Base-by-base conservation (phyloP, 2,888 invertebrate genomes). In the Campoletis raptor region DNA sequence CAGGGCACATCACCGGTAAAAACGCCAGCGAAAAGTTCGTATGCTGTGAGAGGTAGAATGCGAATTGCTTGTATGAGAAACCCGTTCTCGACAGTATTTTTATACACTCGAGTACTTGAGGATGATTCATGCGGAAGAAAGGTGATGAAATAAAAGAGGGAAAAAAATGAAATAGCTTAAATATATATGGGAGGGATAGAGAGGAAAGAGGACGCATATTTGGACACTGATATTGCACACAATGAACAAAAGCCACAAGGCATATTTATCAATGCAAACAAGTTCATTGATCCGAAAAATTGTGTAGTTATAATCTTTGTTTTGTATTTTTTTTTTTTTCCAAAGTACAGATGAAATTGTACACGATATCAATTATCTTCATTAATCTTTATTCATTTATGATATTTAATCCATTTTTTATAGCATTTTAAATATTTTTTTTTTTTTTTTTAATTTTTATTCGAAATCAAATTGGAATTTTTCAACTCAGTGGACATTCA, bases 21-120 rank as follows among this genome's bases (percentile, higher is more conserved):
- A 76, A 79, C 74, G 69, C 74, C 74, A 73, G 12, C 5, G 30
- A 69, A 30, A 30, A 76, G 79, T 48, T 57, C 73, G 40, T 48
- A 42, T 57, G 36, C 15, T n/a, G 66, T 54, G 36, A 40, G 78
- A 73, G 45, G 76, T 80, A 76, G 73, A 85, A 84, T 79, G 81
- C 67, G 73, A 78, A 81, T 67, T 61, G 61, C 70, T 54, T 57
- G 72, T 81, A 72, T 30, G 40, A 76, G 77, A 66, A 81, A 85
- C 42, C 54, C 48, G 66, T 57, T 81, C 57, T 72, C 57, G 64
- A 70, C 40, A n/a, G 69, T 61, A 76, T 64, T 37, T 36, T 24
- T 76, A 64, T 40, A 37, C 52, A 40, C 77, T 45, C n/a, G 52
- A 80, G 42, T 52, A 72, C 52, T 78, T 57, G 37, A 79, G 40